Percentiles rank a stretch among this genome's conserved stretches.
These are phyloP conservation scores for Ennomos erosarius DNA, from an alignment of 2,888 invertebrate genomes.

Conservation along the genomic window DNA sequence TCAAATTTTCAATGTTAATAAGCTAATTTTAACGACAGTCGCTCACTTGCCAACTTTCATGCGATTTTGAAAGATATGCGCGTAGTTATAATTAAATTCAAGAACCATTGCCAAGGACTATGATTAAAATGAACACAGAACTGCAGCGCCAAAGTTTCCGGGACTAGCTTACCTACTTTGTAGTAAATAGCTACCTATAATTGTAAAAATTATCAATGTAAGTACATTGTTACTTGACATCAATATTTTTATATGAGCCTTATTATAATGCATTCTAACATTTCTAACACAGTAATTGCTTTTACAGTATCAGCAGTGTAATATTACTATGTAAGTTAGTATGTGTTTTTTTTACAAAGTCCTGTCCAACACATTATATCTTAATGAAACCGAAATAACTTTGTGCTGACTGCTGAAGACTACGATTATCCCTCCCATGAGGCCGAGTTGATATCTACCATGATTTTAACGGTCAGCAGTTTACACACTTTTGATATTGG, in stretches of 20 bases:
- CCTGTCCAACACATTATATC: slow-evolving; percentile 54
- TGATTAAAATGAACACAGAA: slow-evolving; percentile 22
- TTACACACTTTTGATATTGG: slow-evolving; percentile 28
- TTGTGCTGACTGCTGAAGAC: slow-evolving; percentile 32
- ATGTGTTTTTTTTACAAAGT: slow-evolving; percentile 1
- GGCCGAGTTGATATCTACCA: slow-evolving; percentile 25
- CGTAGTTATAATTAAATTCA: slow-evolving; percentile 78
- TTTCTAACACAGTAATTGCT: no score
- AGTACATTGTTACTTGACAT: no score
- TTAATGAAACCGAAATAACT: slow-evolving; percentile 28
- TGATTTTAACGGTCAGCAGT: slow-evolving; percentile 14
- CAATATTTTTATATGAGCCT: no score
- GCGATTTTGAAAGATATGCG: slow-evolving; percentile 76
- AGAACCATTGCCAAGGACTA: slow-evolving; percentile 79
- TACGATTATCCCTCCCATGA: slow-evolving; percentile 39
- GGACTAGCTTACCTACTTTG: slow-evolving; percentile 40
- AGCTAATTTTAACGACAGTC: slow-evolving; percentile 68
- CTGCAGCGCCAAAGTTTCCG: slow-evolving; percentile 26
- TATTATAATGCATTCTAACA: no score
- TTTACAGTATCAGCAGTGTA: no score
- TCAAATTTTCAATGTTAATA: slow-evolving; percentile 66
- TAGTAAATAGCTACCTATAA: no score
- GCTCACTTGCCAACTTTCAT: slow-evolving; percentile 78
- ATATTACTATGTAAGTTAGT: no score
- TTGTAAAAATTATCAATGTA: no score